Conservation (phyloP, 2,888 invertebrate species). For the Xestia xanthographa region DNA sequence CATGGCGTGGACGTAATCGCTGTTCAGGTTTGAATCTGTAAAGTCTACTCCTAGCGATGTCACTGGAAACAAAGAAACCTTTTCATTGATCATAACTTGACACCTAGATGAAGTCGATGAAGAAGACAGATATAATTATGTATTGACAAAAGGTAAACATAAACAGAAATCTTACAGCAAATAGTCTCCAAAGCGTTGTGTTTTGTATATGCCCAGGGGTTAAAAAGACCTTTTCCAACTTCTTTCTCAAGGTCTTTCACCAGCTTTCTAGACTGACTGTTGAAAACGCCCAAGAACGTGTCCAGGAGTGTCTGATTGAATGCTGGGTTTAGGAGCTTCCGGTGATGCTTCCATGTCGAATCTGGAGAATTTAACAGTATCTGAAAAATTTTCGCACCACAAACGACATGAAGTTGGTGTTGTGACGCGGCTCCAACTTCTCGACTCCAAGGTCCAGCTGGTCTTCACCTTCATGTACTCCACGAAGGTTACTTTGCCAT, state of each 20-base stretch:
- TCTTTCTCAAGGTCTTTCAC: not conserved
- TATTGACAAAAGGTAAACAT: not conserved
- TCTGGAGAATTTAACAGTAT: not conserved
- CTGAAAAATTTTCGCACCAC: too few relatives aligned
- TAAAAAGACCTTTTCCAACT: not conserved
- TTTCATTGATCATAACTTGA: not conserved
- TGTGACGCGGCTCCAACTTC: too few relatives aligned
- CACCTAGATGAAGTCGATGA: not conserved
- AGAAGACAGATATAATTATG: not conserved
- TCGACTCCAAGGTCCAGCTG: too few relatives aligned
- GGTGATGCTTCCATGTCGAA: not conserved
- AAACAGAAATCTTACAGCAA: not conserved
- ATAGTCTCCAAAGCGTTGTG: not conserved
- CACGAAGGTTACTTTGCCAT: too few relatives aligned
- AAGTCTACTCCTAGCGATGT: conserved; percentile 1
- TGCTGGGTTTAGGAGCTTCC: not conserved
- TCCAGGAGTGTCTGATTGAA: not conserved
- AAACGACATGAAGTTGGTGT: too few relatives aligned
- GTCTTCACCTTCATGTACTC: too few relatives aligned
- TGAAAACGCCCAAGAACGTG: not conserved
- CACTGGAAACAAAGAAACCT: not conserved
- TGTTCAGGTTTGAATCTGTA: not conserved
- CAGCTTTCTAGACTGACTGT: not conserved
- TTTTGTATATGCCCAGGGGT: not conserved
- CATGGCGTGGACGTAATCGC: not conserved